These are phyloP conservation scores for Vanessa atalanta DNA, from an alignment of 1,140 invertebrate species.

Conservation along the genomic window DNA sequence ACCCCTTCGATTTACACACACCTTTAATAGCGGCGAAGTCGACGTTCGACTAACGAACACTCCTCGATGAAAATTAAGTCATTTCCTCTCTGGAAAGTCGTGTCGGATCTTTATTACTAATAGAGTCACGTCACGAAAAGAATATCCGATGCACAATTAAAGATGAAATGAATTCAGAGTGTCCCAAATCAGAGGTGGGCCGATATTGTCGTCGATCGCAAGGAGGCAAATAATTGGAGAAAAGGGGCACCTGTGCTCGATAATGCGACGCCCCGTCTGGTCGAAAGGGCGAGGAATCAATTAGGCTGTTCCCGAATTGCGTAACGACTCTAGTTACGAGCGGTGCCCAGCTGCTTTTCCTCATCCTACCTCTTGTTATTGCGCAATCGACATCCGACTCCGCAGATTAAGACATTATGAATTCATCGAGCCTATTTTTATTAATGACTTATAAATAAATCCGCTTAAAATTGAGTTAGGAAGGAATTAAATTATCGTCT, in stretches of 20 bases:
- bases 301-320: slow-evolving; percentile 76
- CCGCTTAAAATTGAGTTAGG: neutral
- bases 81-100: slow-evolving; percentile 61
- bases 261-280: slow-evolving; percentile 77
- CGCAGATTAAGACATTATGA: slow-evolving; percentile 75
- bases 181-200: slow-evolving; percentile 54
- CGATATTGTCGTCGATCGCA: slow-evolving; percentile 61
- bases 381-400: slow-evolving; percentile 71
- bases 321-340: slow-evolving; percentile 78
- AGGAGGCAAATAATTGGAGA: slow-evolving; percentile 71
- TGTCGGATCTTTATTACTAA: slow-evolving; percentile 67
- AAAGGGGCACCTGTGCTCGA: slow-evolving; percentile 73
- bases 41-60: slow-evolving; percentile 47
- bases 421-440: slow-evolving; percentile 54
- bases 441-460: slow-evolving; percentile 6
- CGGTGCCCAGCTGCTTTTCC: slow-evolving; percentile 76
- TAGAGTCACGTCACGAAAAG: slow-evolving; percentile 66
- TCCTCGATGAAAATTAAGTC: slow-evolving; percentile 67
- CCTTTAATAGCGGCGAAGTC: slow-evolving; percentile 53
- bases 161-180: slow-evolving; percentile 61
- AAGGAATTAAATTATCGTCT: too few relatives aligned
- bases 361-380: slow-evolving; percentile 76
- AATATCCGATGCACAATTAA: slow-evolving; percentile 73
- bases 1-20: slow-evolving; percentile 67
- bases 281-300: slow-evolving; percentile 78